These are phyloP conservation scores for Phaethornis superciliosus DNA, from an alignment of 2,113 vertebrate genomes.

Conservation along the genomic window DNA sequence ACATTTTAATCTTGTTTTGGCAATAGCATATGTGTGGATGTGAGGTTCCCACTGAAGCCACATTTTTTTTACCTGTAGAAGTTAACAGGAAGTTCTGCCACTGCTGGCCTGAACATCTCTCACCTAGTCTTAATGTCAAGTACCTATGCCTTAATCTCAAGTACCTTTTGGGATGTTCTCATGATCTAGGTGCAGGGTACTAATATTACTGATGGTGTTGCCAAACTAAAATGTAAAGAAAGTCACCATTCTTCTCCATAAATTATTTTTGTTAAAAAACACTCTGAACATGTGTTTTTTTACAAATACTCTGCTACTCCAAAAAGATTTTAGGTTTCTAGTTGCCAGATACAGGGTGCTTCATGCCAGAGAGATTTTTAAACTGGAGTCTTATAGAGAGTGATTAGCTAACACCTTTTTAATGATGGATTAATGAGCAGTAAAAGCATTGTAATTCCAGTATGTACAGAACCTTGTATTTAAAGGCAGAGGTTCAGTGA, in stretches of 20 bases:
- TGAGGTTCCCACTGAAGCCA: neutral
- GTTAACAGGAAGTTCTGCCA: neutral
- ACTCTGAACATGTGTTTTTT: neutral
- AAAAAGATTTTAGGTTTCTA: neutral
- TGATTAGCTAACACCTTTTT: conserved; percentile 75
- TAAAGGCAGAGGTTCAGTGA: conserved; percentile 66
- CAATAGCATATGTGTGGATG: neutral
- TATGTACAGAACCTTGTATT: conserved; percentile 66
- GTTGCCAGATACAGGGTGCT: neutral
- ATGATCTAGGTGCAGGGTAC: neutral
- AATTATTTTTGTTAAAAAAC: neutral
- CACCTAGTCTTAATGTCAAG: neutral
- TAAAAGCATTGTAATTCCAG: conserved; percentile 70
- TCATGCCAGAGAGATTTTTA: conserved; percentile 57
- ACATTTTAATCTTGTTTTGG: neutral
- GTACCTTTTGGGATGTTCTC: neutral
- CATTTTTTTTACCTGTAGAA: neutral
- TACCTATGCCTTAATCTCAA: no score
- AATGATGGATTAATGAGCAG: conserved; percentile 76
- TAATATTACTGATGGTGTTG: neutral
- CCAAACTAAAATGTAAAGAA: neutral
- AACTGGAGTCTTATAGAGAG: conserved; percentile 46
- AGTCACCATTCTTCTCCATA: neutral
- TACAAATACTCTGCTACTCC: neutral
- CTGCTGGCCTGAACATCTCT: neutral